Conservation (phyloP, 1,140 invertebrate genomes). For the Pachypeltis micranthus region DNA sequence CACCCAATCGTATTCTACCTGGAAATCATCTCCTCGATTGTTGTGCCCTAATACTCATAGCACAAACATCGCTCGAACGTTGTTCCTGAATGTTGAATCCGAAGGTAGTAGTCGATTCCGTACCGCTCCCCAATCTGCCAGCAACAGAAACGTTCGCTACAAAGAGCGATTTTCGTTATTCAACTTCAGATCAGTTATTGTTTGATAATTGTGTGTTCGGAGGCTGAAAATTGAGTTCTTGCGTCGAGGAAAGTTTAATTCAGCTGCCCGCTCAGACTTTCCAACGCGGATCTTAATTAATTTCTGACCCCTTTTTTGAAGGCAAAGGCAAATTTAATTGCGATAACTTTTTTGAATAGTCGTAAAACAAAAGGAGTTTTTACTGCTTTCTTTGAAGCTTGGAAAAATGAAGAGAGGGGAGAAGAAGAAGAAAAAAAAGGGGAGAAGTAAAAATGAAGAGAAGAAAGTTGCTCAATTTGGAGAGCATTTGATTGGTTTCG, state of each 20-base stretch:
- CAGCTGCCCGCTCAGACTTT: neutral
- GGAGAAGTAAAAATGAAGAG: neutral
- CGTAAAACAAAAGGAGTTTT: conserved; percentile 1
- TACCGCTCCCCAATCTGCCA: neutral
- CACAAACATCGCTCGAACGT: too few relatives aligned
- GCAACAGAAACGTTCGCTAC: neutral
- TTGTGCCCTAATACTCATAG: too few relatives aligned
- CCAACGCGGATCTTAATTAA: conserved; percentile 2
- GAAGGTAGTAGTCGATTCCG: neutral
- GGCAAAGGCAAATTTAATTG: conserved; percentile 10
- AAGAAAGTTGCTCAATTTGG: neutral
- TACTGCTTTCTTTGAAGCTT: neutral
- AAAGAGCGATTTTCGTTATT: neutral
- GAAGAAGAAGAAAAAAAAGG: neutral
- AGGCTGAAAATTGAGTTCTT: too few relatives aligned
- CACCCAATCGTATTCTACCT: too few relatives aligned
- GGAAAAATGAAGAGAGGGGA: neutral
- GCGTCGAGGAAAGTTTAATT: conserved; percentile 6
- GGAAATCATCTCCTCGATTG: too few relatives aligned
- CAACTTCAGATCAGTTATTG: too few relatives aligned
- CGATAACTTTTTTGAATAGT: conserved; percentile 10
- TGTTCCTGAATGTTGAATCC: too few relatives aligned
- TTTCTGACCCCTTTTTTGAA: neutral
- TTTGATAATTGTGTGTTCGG: too few relatives aligned
- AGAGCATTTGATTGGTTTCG: neutral